Conservation (phyloP, 2,797 vertebrate species). For the Moxostoma hubbsi region DNA sequence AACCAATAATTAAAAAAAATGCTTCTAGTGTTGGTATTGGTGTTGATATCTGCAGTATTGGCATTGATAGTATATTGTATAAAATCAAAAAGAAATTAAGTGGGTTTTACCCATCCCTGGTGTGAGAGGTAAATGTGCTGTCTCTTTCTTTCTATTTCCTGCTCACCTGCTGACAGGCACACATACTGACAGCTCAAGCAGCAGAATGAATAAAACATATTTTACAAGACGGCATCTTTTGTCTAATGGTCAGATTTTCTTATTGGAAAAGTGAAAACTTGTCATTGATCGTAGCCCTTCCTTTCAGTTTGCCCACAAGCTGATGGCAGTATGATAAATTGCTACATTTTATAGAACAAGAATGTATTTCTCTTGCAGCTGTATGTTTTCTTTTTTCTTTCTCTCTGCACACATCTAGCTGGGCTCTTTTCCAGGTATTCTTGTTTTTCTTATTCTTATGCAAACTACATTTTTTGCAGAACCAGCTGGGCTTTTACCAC, state of each 20-base stretch:
- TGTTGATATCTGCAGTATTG: no score
- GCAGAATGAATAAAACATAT: constrained; percentile 81
- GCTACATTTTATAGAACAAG: neutral
- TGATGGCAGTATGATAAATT: constrained; percentile 37
- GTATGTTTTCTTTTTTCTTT: neutral
- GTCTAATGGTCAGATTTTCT: constrained; percentile 75
- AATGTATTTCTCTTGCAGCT: neutral
- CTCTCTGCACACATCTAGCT: constrained; percentile 14
- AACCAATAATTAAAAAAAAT: no score
- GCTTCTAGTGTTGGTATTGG: no score
- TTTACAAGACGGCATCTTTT: constrained; percentile 71
- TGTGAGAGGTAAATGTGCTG: neutral
- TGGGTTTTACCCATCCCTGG: no score
- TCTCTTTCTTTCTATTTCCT: constrained; percentile 32
- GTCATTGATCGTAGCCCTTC: constrained; percentile 58
- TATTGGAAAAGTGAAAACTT: constrained; percentile 69
- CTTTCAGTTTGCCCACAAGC: constrained; percentile 15
- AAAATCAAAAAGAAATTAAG: no score
- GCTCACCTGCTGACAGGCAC: constrained; percentile 48
- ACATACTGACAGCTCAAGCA: constrained; percentile 65
- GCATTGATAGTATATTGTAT: no score
- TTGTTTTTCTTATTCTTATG: constrained; percentile 5
- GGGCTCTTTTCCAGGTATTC: constrained; percentile 12
- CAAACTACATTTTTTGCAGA: constrained; percentile 36
- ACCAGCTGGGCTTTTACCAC: constrained; percentile 37